Conservation (phyloP, 2,113 vertebrate genomes). For the Willisornis vidua region DNA sequence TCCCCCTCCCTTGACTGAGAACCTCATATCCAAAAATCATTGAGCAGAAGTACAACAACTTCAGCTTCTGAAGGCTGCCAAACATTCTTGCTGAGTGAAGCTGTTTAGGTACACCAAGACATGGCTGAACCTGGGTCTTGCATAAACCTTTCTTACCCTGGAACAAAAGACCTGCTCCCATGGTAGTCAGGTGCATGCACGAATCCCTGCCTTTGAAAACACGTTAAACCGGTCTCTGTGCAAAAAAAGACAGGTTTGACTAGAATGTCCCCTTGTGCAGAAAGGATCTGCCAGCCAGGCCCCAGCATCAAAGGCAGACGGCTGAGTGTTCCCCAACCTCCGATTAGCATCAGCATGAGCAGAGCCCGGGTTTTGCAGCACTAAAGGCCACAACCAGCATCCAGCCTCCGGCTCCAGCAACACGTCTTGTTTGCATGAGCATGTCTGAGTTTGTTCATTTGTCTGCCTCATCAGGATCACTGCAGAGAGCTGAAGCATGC, state of each 20-base stretch:
- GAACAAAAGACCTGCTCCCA: slow-evolving; percentile 49
- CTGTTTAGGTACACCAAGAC: not conserved
- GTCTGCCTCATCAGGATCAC: fast-evolving
- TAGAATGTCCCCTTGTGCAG: not conserved
- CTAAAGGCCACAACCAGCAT: not conserved
- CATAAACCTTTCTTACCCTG: slow-evolving; percentile 30
- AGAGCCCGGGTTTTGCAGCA: not conserved
- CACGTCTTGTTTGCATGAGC: not conserved
- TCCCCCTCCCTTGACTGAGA: slow-evolving; percentile 2
- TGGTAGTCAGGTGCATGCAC: slow-evolving; percentile 30
- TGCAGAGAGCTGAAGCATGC: not conserved
- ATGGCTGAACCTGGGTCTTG: not conserved
- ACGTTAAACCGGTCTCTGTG: not conserved
- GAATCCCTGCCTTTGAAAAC: slow-evolving; percentile 21
- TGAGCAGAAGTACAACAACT: slow-evolving; percentile 16
- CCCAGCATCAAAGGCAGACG: slow-evolving; percentile 38
- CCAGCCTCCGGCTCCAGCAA: not conserved
- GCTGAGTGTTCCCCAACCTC: not conserved
- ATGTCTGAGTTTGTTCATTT: not conserved
- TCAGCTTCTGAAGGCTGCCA: slow-evolving; percentile 35
- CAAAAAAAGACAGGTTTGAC: slow-evolving; percentile 45
- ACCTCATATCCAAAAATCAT: slow-evolving; percentile 29
- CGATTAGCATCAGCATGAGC: not conserved
- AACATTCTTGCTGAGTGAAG: slow-evolving; percentile 56
- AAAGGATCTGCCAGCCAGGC: slow-evolving; percentile 20